These are phyloP conservation scores for Euura saliciscinereae DNA, from an alignment of 1,140 invertebrate species.

Conservation along the genomic window DNA sequence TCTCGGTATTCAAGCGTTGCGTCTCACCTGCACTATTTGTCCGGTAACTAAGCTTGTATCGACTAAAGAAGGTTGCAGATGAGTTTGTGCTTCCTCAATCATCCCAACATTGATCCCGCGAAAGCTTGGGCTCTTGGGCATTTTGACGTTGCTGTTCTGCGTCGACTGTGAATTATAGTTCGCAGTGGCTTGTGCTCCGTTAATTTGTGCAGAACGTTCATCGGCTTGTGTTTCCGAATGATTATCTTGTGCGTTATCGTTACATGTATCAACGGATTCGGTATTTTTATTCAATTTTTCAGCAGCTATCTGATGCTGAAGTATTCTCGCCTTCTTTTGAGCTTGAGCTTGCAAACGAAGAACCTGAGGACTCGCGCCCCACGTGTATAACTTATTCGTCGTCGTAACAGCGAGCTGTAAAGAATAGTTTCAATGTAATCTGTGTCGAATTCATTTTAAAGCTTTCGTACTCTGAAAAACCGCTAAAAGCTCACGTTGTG, in stretches of 20 bases:
- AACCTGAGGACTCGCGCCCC: slow-evolving; percentile 81
- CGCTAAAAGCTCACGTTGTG: slow-evolving; percentile 71
- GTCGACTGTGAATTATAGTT: slow-evolving; percentile 22
- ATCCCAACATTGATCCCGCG: slow-evolving; percentile 40
- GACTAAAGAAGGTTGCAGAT: slow-evolving; percentile 64
- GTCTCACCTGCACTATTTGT: slow-evolving; percentile 62
- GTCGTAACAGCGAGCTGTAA: slow-evolving; percentile 72
- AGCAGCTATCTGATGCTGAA: slow-evolving; percentile 53
- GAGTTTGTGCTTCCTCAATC: slow-evolving; percentile 51
- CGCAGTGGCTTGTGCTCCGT: slow-evolving; percentile 16
- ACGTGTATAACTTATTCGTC: slow-evolving; percentile 73
- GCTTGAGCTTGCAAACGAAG: slow-evolving; percentile 72
- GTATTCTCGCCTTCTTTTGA: slow-evolving; percentile 63
- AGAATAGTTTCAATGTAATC: slow-evolving; percentile 19
- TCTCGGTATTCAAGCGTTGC: too few species aligned
- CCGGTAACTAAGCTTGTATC: slow-evolving; percentile 66
- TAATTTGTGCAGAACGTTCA: slow-evolving; percentile 14
- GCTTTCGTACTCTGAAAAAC: slow-evolving; percentile 12
- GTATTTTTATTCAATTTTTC: slow-evolving; percentile 42
- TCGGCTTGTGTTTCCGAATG: slow-evolving; percentile 11
- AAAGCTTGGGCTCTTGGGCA: slow-evolving; percentile 29
- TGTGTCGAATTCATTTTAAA: slow-evolving; percentile 10
- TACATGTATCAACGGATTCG: slow-evolving; percentile 27
- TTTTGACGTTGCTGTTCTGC: slow-evolving; percentile 22
- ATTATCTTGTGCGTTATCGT: slow-evolving; percentile 8